Evolutionary conservation across 2,113 vertebrate species (phyloP).

Genomic region (Thunnus thynnus): DNA sequence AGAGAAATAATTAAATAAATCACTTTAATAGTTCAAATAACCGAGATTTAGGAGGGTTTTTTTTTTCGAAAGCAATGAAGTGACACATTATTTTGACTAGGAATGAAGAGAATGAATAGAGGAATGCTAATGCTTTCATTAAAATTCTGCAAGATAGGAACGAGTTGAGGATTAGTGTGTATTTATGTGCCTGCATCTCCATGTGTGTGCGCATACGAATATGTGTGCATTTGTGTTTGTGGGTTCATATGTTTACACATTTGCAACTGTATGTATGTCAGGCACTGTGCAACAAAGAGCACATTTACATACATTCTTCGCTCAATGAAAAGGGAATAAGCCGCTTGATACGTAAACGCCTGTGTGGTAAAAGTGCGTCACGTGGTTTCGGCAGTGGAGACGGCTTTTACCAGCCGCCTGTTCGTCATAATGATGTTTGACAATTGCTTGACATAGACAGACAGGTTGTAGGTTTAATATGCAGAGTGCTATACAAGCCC

Average conservation of each 20-base stretch:
- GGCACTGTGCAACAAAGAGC: constrained; percentile 1
- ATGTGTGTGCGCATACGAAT: background rate
- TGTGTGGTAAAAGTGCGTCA: background rate
- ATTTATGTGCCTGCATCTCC: background rate
- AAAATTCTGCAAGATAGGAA: background rate
- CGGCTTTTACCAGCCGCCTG: background rate
- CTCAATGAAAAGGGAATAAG: constrained; percentile 10
- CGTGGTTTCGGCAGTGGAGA: background rate
- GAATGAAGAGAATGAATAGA: background rate
- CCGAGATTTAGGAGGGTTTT: too few species aligned
- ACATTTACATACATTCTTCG: constrained; percentile 38
- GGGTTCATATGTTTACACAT: background rate
- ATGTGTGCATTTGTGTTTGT: background rate
- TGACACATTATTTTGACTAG: background rate
- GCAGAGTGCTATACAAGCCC: background rate
- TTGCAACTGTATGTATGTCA: background rate
- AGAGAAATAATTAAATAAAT: too few species aligned
- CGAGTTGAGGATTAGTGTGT: constrained; percentile 17
- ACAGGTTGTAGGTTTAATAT: background rate
- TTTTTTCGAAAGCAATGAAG: background rate
- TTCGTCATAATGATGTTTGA: background rate
- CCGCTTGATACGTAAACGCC: background rate
- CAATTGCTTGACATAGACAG: background rate
- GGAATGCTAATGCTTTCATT: constrained; percentile 27
- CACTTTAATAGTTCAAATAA: too few species aligned